Base-by-base conservation (phyloP, 2,113 vertebrate species). In the Jaculus jaculus region DNA sequence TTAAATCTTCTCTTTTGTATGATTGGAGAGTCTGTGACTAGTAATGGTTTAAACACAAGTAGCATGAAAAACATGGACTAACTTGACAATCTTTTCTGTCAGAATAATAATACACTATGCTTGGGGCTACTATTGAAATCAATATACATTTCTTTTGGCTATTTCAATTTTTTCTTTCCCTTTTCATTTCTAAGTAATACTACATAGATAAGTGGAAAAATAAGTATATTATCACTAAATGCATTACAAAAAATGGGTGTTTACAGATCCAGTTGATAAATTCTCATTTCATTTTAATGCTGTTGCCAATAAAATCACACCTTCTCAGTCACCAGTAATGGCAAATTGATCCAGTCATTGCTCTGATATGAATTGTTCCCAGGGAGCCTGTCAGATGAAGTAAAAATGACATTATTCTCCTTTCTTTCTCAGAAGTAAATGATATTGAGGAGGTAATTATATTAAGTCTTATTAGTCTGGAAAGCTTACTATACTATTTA, bases 291-390 rank as follows among this genome's bases (percentile, higher is more conserved):
- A 84, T 82, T 23, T 78, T 32, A 82, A 39, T 75, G 3, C 54
- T 85, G n/a, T 77, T 71, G 84, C 20, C 68, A 89, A 37, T 34
- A 88, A 74, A 71, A 75, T 92, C 82, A 93, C 63, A 90, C 78
- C 60, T 96, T 92, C 69, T 65, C 16, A 92, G 81, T 82, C 73
- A 26, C 34, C 17, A 81, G 65, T 65, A 87, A 84, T 60, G 68
- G 78, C n/a, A 85, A 94, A 92, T 88, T 74, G 65, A 92, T 92
- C 23, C 58, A 58, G 12, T 63, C 66, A 69, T 34, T 77, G 32
- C 83, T 71, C 32, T 82, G 39, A 74, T 66, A 84, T 3, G 30
- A 60, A 83, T 37, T 8, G 23, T 96, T 96, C 34, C 51, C 74
- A 88, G 63, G 32, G 28, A 92, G 30, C 24, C 73, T 66, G 11